Evolutionary conservation across 2,888 invertebrate genomes (phyloP).

Genomic region (Emmelina monodactyla): DNA sequence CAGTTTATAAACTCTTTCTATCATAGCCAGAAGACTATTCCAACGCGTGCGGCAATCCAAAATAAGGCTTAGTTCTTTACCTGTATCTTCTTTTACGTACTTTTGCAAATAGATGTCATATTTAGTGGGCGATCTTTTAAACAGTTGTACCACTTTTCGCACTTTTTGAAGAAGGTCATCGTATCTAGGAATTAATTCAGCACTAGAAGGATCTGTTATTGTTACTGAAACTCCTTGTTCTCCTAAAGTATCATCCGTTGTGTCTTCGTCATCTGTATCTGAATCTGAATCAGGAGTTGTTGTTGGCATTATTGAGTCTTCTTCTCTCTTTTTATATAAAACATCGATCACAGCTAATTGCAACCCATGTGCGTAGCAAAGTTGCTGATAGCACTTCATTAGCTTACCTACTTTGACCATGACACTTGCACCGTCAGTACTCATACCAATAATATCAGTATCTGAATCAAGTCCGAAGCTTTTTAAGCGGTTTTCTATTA

Average conservation of each 20-base stretch:
- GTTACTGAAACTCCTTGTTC: constrained; percentile 3
- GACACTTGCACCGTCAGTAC: constrained; percentile 8
- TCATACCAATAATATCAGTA: constrained; percentile 5
- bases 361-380: constrained; percentile 7
- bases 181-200: neutral
- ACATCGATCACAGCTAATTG: constrained; percentile 7
- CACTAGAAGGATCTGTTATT: neutral
- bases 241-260: neutral
- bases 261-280: neutral
- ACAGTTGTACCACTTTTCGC: constrained; percentile 1
- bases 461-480: constrained; percentile 7
- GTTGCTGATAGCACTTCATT: constrained; percentile 3
- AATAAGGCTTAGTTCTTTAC: neutral
- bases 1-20: constrained; percentile 1
- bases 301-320: constrained; percentile 8
- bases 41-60: constrained; percentile 3
- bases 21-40: constrained; percentile 1
- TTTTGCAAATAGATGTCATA: constrained; percentile 3
- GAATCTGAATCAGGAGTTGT: constrained; percentile 3
- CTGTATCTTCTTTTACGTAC: neutral
- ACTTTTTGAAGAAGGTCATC: neutral
- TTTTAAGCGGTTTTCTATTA: constrained; percentile 7
- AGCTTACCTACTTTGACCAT: constrained; percentile 6
- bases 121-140: constrained; percentile 2
- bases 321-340: constrained; percentile 5